Base-by-base conservation (phyloP, 2,888 invertebrate genomes). In the Taenaris catops region DNA sequence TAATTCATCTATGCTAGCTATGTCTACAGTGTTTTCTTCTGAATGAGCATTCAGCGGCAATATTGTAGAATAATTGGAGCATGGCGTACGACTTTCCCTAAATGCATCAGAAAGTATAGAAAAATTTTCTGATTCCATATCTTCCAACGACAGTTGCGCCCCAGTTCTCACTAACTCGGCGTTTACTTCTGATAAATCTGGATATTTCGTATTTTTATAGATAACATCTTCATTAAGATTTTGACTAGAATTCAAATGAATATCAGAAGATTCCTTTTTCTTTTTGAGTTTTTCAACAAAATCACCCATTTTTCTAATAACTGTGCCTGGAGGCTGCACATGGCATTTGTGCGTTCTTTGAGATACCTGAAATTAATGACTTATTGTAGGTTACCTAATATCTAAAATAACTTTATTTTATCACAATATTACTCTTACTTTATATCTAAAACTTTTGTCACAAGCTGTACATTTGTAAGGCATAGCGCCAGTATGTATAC, bases 401-500 rank as follows among this genome's bases (percentile, higher is more conserved):
- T n/a, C n/a, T n/a, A n/a, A n/a, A n/a, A n/a, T n/a, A n/a, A n/a
- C n/a, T n/a, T n/a, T n/a, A n/a, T n/a, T n/a, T n/a, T n/a, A n/a
- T n/a, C n/a, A n/a, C n/a, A n/a, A n/a, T n/a, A n/a, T n/a, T n/a
- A n/a, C 32, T 55, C 66, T 54, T 44, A 91, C 92, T 89, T 95
- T 95, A 55, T 95, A 95, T 39, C 95, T 89, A 64, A 95, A 95
- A 58, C 88, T 92, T 81, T 94, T 94, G 32, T 93, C 90, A 63
- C 95, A 96, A 3, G 91, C 89, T 23, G 92, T 91, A 58, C 95
- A 95, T 69, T 92, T 93, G 60, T 95, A 95, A 0, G 95, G 95
- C 94, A 95, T 94, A 0, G 90, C 94, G 16, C 95, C 95, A 1
- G 95, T 93, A 54, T 95, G 95, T 49, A 95, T 95, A 46, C 95